Evolutionary conservation across 2,113 vertebrate species (phyloP).

Genomic region (Petromus typicus): DNA sequence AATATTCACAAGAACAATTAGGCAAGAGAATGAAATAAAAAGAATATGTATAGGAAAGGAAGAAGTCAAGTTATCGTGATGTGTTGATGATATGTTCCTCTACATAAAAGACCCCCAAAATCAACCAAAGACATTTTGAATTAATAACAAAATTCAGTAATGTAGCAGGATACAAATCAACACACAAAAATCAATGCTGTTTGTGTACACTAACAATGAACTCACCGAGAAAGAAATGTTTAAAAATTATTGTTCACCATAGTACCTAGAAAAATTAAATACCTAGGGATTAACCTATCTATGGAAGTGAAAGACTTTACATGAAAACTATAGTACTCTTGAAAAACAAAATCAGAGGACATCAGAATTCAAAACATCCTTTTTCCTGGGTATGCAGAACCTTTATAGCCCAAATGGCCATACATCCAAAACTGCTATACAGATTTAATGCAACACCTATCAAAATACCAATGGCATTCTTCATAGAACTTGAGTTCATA

Average conservation of each 20-base stretch:
- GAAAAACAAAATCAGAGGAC: not conserved
- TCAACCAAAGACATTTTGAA: not conserved
- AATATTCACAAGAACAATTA: not conserved
- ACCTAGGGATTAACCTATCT: not conserved
- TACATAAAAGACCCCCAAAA: not conserved
- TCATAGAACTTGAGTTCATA: not conserved
- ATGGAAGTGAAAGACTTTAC: not conserved
- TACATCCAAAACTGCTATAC: not conserved
- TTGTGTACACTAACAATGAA: not conserved
- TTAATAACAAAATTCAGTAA: not conserved
- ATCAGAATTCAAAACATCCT: not conserved
- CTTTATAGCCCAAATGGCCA: not conserved
- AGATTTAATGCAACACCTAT: not conserved
- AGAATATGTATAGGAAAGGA: not conserved
- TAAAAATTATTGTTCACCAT: not conserved
- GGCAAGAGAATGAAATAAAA: not conserved
- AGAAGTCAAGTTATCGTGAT: not conserved
- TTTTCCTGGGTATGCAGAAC: not conserved
- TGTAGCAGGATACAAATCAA: not conserved
- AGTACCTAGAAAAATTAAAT: not conserved
- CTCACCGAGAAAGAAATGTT: not conserved
- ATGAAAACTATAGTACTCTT: not conserved
- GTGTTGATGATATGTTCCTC: not conserved
- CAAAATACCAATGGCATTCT: not conserved
- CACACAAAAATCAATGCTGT: not conserved